Base-by-base conservation (phyloP, 1,140 invertebrate species). In the Cepaea nemoralis region DNA sequence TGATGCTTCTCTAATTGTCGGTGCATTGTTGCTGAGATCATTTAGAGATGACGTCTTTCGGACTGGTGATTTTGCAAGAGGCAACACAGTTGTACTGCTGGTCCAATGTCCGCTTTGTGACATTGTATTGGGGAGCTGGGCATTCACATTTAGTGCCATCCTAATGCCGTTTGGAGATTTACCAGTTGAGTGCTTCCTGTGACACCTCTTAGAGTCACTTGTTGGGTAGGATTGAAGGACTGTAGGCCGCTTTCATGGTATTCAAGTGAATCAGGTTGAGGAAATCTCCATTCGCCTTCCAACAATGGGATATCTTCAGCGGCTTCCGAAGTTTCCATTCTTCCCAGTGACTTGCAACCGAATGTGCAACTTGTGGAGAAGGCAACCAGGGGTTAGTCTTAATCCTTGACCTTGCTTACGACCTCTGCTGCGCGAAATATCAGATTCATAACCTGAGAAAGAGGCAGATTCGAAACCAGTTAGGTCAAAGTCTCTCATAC, bases 361-460 rank as follows among this genome's bases (percentile, higher is more conserved):
- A 33, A 2, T 66, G 66, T 22, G 77, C 69, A 33, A 82, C 77
- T 69, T 79, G 85, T 19, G 86, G 87, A 24, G 86, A 85, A 3
- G 89, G 85, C 27, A 95, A 92, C 95, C 95, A 96, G 0, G 95
- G 95, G 92, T 96, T 96, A 12, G 95, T 97, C 55, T 95, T 92
- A 82, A 96, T 96, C 35, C 95, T 93, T 83, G 95, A 95, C 35
- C 95, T 92, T 39, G 78, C 50, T 35, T 48, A 73, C n/a, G 45
- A 24, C n/a, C n/a, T 71, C 59, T 71, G 33, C 22, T n/a, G 27
- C 48, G 14, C 0, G 66, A 42, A 35, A 80, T 1, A 27, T 80
- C 78, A 2, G 78, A 80, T 50, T 80, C 78, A 48, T 80, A 80
- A 16, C 78, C 69, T 12, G 78, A 73, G 24, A 80, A 48, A 40